These are phyloP conservation scores for Xiphias gladius DNA, from an alignment of 2,113 vertebrate species.

Conservation along the genomic window DNA sequence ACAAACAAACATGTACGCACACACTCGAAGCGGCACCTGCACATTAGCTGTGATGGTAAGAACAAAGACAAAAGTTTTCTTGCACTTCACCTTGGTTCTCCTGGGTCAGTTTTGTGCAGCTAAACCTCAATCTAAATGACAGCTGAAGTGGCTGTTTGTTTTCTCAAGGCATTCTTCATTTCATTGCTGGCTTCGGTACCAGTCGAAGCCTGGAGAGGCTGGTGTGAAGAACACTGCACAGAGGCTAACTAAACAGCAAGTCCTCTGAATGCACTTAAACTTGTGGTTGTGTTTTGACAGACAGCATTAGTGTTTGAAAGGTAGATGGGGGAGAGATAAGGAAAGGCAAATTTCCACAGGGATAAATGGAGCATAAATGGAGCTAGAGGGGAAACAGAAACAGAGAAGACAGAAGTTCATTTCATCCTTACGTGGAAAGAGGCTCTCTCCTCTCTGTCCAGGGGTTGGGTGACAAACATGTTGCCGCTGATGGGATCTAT, in stretches of 20 bases:
- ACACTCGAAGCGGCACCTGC: slow-evolving; percentile 48
- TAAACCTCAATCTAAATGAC: slow-evolving; percentile 56
- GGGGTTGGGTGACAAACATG: slow-evolving; percentile 96
- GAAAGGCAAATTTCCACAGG: slow-evolving; percentile 21
- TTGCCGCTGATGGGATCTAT: slow-evolving; percentile 96
- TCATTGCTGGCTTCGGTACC: slow-evolving; percentile 42
- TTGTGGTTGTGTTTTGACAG: slow-evolving; percentile 30
- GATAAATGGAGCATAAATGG: slow-evolving; percentile 48
- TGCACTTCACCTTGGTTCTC: slow-evolving; percentile 34
- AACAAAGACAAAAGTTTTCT: slow-evolving; percentile 42
- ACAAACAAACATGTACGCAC: background rate
- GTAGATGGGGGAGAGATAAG: slow-evolving; percentile 30
- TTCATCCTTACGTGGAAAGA: slow-evolving; percentile 93
- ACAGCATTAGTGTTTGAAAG: slow-evolving; percentile 37
- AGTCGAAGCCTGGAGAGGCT: slow-evolving; percentile 45
- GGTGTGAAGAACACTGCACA: slow-evolving; percentile 27
- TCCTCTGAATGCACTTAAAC: slow-evolving; percentile 20
- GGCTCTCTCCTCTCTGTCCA: slow-evolving; percentile 96
- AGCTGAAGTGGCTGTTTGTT: slow-evolving; percentile 51
- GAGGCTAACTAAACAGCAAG: slow-evolving; percentile 3
- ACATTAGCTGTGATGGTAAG: slow-evolving; percentile 68
- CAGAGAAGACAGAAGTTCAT: slow-evolving; percentile 11
- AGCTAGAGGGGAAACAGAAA: slow-evolving; percentile 18
- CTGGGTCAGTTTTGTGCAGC: slow-evolving; percentile 17
- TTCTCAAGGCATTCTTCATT: slow-evolving; percentile 55